Evolutionary conservation across 2,797 vertebrate genomes (phyloP), one percentile per base, ranked within the genome.

Genomic region (Pitangus sulphuratus): DNA sequence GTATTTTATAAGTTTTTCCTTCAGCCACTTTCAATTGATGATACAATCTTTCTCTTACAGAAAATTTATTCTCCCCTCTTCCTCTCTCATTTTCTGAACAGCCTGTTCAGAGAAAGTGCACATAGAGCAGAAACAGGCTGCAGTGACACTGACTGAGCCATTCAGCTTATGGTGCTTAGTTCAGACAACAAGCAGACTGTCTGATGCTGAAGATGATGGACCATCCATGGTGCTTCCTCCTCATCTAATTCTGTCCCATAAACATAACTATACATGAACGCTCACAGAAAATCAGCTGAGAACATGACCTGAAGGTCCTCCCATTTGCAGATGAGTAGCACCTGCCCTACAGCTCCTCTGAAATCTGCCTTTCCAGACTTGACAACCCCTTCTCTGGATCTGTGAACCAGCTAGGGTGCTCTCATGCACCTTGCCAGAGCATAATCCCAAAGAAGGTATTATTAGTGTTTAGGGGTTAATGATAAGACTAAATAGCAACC

Each of bases 201-300:
- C 22, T 71, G 25, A 39, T n/a, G 16, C 10, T 62, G 79, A 76
- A 89, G 26, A 17, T n/a, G 40, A 77, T 39, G 18, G 15, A 15
- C 18, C 0, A 0, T 35, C 19, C 20, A 40, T 0, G 1, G 14
- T 21, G 14, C 22, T 45, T 48, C 40, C 40, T 83, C 16, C 15
- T 80, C 1, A 0, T 51, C 45, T 66, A 66, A 40, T 53, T 88
- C 33, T 70, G 31, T 35, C 42, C 26, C 4, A 6, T n/a, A 77
- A 60, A 42, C 16, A 35, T 18, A 22, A 44, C 20, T 20, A 22
- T 25, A 69, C 30, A 15, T 22, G 26, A 68, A 33, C 30, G 35
- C 12, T 33, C 42, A 35, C 19, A 31, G 16, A 74, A 81, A 74
- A 87, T 31, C 65, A 57, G 17, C 30, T 64, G 17, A 71, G 35